These are phyloP conservation scores for Cephalopterus ornatus DNA, from an alignment of 2,113 vertebrate genomes.

Conservation along the genomic window DNA sequence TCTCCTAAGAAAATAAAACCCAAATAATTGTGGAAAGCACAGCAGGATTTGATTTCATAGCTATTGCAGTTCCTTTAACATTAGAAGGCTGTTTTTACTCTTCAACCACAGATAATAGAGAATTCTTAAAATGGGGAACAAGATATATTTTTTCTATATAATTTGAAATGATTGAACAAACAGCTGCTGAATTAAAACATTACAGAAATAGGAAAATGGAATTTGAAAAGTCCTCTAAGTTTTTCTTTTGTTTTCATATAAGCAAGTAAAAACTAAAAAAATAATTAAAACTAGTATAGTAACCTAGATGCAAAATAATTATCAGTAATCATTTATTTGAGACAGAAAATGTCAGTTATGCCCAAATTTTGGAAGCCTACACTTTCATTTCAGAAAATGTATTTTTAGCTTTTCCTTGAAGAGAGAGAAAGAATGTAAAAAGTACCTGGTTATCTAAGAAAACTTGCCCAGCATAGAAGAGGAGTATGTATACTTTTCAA, in stretches of 20 bases:
- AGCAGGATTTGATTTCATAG: not conserved
- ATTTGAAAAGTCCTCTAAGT: not conserved
- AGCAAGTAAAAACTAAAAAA: not conserved
- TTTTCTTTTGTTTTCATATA: not conserved
- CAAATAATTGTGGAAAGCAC: not conserved
- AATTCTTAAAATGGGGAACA: not conserved
- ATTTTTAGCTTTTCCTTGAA: not conserved
- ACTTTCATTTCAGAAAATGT: not conserved
- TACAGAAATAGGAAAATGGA: not conserved
- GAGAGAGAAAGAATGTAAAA: not conserved
- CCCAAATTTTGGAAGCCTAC: not conserved
- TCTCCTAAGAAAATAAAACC: not conserved
- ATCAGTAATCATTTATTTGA: not conserved
- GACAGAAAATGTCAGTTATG: not conserved
- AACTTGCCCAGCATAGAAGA: not conserved
- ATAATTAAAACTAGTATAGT: not conserved
- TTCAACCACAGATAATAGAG: not conserved
- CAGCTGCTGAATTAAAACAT: not conserved
- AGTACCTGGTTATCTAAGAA: not conserved
- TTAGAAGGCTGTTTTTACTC: not conserved
- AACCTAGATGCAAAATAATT: not conserved
- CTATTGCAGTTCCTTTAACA: not conserved
- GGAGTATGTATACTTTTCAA: not conserved
- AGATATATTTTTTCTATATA: not conserved
- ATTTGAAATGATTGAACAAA: not conserved